These are phyloP conservation scores for Margarornis squamiger DNA, from an alignment of 2,797 vertebrate species.

Conservation along the genomic window DNA sequence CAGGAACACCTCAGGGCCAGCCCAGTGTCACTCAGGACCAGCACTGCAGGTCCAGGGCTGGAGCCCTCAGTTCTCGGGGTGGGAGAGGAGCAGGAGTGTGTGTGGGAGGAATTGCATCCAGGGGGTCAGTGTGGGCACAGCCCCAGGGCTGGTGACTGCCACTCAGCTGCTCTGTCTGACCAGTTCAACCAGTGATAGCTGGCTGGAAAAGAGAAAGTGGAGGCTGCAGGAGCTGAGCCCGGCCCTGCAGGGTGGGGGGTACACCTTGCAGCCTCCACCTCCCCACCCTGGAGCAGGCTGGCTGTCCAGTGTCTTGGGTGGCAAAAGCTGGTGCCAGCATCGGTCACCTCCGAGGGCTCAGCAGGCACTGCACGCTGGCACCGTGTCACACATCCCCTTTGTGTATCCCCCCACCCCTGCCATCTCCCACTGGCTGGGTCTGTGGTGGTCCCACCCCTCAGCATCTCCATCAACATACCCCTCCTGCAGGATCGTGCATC, in stretches of 20 bases:
- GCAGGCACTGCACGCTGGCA: neutral
- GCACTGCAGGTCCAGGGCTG: neutral
- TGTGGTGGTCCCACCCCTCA: neutral
- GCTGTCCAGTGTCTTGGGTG: fast-evolving
- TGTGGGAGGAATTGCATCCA: neutral
- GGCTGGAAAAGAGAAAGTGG: neutral
- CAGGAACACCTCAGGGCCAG: neutral
- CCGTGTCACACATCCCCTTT: neutral
- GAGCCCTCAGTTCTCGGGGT: neutral
- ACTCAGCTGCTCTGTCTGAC: neutral
- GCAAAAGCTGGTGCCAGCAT: neutral
- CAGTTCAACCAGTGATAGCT: neutral
- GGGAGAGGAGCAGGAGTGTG: neutral
- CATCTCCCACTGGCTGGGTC: neutral
- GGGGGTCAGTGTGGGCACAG: neutral
- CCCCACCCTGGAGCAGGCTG: neutral
- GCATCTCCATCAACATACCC: neutral
- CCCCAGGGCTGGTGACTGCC: neutral
- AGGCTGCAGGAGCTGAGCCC: neutral
- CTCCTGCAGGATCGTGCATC: neutral
- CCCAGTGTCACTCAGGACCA: fast-evolving
- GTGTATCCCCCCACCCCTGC: neutral
- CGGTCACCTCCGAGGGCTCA: neutral
- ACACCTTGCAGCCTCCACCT: neutral
- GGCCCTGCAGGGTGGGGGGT: neutral